Evolutionary conservation across 2,797 vertebrate species (phyloP).

Genomic region (Tauraco hartlaubi): DNA sequence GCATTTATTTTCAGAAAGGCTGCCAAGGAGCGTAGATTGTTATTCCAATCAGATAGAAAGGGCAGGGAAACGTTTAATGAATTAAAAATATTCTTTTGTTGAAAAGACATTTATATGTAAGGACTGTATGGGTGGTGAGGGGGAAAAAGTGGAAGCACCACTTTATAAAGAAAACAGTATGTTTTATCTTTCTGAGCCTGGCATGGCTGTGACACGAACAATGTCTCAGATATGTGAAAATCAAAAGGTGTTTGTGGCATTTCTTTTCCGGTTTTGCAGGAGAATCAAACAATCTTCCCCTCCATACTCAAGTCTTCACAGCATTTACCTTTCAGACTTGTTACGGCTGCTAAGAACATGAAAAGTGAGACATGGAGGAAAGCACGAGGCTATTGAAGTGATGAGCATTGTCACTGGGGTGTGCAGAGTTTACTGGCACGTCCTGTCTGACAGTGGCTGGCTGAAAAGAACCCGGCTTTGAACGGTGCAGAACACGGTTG

Average conservation of each 20-base stretch:
- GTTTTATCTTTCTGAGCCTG: background rate
- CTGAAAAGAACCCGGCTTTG: background rate
- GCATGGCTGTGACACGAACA: background rate
- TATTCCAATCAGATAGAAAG: conserved; percentile 20
- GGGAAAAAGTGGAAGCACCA: background rate
- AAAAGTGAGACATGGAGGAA: background rate
- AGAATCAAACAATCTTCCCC: background rate
- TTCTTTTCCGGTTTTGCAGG: background rate
- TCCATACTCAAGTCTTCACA: background rate
- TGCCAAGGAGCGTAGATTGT: background rate
- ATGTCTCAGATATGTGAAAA: background rate
- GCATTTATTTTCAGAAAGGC: background rate
- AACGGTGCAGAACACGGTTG: background rate
- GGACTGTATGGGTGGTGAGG: background rate
- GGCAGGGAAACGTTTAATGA: background rate
- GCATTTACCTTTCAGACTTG: background rate
- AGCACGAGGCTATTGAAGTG: background rate
- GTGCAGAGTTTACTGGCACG: background rate
- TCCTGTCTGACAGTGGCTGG: background rate
- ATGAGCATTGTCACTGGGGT: background rate
- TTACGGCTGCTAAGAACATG: background rate
- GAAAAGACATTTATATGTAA: background rate
- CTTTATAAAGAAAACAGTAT: background rate
- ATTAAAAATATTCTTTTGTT: background rate
- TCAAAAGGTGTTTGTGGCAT: background rate